Evolutionary conservation across 2,113 vertebrate genomes (phyloP).

Genomic region (Craseonycteris thonglongyai): DNA sequence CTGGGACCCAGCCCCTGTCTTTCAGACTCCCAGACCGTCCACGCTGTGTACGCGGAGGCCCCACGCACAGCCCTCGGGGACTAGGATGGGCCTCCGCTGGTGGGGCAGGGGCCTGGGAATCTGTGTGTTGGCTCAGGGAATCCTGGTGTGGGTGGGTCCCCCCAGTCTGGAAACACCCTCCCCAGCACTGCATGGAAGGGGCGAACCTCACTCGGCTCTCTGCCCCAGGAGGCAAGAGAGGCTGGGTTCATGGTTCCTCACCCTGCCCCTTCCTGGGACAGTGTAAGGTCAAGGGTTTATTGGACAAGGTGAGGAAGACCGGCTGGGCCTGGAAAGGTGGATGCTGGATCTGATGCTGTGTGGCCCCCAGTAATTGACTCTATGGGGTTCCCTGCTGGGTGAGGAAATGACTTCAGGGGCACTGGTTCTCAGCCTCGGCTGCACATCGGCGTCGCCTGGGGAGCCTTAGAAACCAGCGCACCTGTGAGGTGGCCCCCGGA

Average conservation of each 20-base stretch:
- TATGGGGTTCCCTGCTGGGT: not conserved
- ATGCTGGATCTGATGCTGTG: not conserved
- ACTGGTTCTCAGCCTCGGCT: not conserved
- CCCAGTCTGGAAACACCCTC: not conserved
- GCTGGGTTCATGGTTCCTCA: not conserved
- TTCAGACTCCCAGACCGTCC: no score
- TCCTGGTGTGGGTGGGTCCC: not conserved
- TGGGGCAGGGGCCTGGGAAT: not conserved
- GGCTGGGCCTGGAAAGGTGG: not conserved
- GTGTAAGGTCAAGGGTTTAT: not conserved
- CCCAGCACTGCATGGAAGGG: rapidly evolving
- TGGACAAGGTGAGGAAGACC: not conserved
- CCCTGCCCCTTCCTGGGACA: not conserved
- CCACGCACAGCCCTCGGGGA: not conserved
- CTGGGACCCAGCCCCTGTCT: not conserved
- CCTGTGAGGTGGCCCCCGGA: not conserved
- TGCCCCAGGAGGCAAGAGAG: no score
- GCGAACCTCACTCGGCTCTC: not conserved
- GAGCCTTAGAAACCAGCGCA: not conserved
- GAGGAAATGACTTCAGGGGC: not conserved
- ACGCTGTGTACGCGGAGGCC: rapidly evolving
- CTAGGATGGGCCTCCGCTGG: not conserved
- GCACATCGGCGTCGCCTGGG: not conserved
- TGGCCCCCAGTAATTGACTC: not conserved
- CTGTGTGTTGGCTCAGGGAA: not conserved